These are phyloP conservation scores for Hemithea aestivaria DNA, from an alignment of 2,888 invertebrate genomes.

Conservation along the genomic window DNA sequence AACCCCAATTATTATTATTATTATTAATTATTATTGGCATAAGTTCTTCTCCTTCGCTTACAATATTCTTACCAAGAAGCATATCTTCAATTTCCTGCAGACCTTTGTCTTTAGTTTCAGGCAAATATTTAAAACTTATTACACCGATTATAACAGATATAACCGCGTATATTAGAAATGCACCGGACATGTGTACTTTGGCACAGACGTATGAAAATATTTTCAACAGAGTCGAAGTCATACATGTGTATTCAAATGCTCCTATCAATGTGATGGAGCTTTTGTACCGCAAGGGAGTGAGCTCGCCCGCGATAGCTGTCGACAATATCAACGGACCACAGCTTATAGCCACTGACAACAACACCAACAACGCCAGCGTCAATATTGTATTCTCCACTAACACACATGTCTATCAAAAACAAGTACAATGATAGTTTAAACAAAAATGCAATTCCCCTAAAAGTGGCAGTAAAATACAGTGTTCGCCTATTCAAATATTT, in stretches of 20 bases:
- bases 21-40: background rate
- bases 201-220: background rate
- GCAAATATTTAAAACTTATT: constrained; percentile 2
- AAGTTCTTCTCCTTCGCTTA: background rate
- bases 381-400: constrained; percentile 6
- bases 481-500: constrained; percentile 20
- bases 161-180: background rate
- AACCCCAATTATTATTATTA: no score
- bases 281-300: constrained; percentile 11
- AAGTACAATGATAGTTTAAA: constrained; percentile 10
- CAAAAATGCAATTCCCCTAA: constrained; percentile 2
- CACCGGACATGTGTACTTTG: background rate
- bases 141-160: background rate
- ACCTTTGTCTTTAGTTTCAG: constrained; percentile 22
- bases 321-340: constrained; percentile 12
- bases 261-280: constrained; percentile 4
- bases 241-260: background rate
- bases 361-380: constrained; percentile 3
- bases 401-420: constrained; percentile 4
- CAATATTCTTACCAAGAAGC: background rate
- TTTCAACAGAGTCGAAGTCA: background rate
- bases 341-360: constrained; percentile 11
- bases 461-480: constrained; percentile 2
- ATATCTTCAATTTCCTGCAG: constrained; percentile 20
- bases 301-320: constrained; percentile 8